Conservation (phyloP, 2,797 vertebrate genomes). For the Bradypodion pumilum region DNA sequence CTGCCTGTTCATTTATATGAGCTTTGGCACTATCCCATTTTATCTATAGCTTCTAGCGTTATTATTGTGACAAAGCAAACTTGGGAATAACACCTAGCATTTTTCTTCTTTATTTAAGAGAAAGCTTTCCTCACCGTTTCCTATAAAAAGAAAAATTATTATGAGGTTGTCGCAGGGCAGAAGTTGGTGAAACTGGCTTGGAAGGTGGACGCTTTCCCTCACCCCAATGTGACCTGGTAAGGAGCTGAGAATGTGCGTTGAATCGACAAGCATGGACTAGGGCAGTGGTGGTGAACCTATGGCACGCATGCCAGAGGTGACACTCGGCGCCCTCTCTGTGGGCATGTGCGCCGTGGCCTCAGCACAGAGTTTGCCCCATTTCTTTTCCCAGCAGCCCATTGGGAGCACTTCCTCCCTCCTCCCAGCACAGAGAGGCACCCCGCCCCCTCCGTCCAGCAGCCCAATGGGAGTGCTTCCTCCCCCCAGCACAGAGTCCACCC, state of each 20-base stretch:
- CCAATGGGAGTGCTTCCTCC: too few species aligned
- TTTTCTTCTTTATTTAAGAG: constrained; percentile 74
- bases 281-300: neutral
- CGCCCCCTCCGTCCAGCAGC: too few species aligned
- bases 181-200: constrained; percentile 78
- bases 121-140: constrained; percentile 81
- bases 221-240: constrained; percentile 80
- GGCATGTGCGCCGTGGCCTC: too few species aligned
- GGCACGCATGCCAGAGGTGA: too few species aligned
- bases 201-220: constrained; percentile 83
- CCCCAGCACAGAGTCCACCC: too few species aligned
- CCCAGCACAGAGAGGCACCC: too few species aligned
- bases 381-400: too few species aligned
- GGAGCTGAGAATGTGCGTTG: neutral
- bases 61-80: neutral
- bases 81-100: neutral
- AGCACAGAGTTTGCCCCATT: too few species aligned
- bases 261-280: neutral
- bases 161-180: constrained; percentile 70
- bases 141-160: constrained; percentile 61
- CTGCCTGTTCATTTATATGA: neutral
- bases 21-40: accelerated
- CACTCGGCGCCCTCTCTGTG: too few species aligned
- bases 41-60: accelerated
- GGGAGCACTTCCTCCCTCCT: too few species aligned